Conservation (phyloP, 2,888 invertebrate genomes). For the Aspidiotus destructor region DNA sequence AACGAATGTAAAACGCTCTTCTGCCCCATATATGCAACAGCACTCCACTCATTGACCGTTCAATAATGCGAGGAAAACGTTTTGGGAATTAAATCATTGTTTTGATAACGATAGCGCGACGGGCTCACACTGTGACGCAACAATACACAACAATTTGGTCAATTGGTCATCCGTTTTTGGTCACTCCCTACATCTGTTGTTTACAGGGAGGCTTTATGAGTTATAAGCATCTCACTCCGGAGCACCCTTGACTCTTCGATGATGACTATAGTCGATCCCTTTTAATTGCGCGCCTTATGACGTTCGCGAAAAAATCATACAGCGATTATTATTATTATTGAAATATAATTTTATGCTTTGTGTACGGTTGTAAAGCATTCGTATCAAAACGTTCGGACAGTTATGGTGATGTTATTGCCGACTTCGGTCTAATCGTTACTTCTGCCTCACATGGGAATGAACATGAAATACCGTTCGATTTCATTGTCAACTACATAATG, state of each 20-base stretch:
- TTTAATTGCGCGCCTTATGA: too few species aligned
- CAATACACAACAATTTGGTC: conserved; percentile 23
- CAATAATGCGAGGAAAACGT: not conserved
- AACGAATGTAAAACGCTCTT: not conserved
- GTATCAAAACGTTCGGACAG: not conserved
- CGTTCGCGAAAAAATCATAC: not conserved
- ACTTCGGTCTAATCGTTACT: not conserved
- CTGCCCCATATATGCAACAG: not conserved
- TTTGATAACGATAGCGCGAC: conserved; percentile 23
- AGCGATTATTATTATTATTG: conserved; percentile 14
- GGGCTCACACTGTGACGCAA: conserved; percentile 28
- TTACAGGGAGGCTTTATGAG: not conserved
- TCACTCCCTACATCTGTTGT: conserved; percentile 30
- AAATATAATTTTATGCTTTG: conserved; percentile 28
- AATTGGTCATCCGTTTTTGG: conserved; percentile 28
- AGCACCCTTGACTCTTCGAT: too few species aligned
- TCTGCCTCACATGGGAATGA: too few species aligned
- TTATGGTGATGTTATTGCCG: not conserved
- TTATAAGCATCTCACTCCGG: not conserved
- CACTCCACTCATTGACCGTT: not conserved
- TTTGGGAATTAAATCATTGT: conserved; percentile 31
- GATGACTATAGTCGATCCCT: too few species aligned
- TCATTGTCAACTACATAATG: too few species aligned
- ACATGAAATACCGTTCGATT: too few species aligned
- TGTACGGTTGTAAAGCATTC: conserved; percentile 29